A percentile compares a stretch with the other conserved stretches of the same genome.
phyloP scores from a whole-genome alignment of 2,888 invertebrate genomes.

The Tubiluchus corallicola region DNA sequence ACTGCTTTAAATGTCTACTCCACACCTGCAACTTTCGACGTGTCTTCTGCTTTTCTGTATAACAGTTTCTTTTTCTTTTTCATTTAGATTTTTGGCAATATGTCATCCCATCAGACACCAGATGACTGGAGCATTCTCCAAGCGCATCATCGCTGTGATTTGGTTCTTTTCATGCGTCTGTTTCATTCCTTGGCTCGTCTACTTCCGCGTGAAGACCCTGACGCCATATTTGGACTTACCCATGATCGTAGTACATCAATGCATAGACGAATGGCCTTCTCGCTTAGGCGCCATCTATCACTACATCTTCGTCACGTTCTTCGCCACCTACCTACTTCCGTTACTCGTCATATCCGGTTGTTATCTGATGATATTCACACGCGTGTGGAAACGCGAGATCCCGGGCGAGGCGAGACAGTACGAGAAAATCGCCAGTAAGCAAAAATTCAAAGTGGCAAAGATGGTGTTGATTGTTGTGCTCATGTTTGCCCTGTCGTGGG shows the following conservation, averaged over 20 bases:
- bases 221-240: neutral
- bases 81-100: slow-evolving; percentile 77
- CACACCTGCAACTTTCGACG: too few species aligned
- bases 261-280: slow-evolving; percentile 48
- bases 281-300: slow-evolving; percentile 59
- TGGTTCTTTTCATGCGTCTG: slow-evolving; percentile 69
- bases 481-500: slow-evolving; percentile 78
- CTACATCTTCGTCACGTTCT: slow-evolving; percentile 68
- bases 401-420: slow-evolving; percentile 44
- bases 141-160: slow-evolving; percentile 68
- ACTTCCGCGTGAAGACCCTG: slow-evolving; percentile 52
- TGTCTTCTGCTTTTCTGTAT: too few species aligned
- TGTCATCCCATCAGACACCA: slow-evolving; percentile 84
- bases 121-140: slow-evolving; percentile 67
- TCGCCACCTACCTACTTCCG: slow-evolving; percentile 74
- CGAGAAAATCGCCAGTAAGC: neutral
- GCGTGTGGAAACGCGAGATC: slow-evolving; percentile 67
- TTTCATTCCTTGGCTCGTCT: slow-evolving; percentile 75
- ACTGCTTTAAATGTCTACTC: too few species aligned
- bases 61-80: slow-evolving; percentile 20
- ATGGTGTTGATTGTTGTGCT: slow-evolving; percentile 84
- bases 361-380: slow-evolving; percentile 77
- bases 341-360: slow-evolving; percentile 76
- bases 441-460: slow-evolving; percentile 80
- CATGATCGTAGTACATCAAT: slow-evolving; percentile 13